Conservation (phyloP, 2,797 vertebrate genomes). For the Dicrostonyx torquatus region DNA sequence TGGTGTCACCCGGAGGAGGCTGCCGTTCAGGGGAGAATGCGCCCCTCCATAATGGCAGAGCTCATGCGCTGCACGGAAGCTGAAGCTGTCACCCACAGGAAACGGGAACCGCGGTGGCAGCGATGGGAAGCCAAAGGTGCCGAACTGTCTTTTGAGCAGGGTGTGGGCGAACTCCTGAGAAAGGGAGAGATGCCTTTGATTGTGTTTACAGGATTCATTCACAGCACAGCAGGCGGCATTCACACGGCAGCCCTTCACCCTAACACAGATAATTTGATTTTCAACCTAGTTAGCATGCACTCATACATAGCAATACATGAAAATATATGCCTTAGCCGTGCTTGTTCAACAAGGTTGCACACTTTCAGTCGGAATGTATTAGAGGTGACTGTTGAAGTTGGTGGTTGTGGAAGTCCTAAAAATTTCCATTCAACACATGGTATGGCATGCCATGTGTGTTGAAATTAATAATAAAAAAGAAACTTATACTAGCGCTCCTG, state of each 20-base stretch:
- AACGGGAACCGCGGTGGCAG: slow-evolving; percentile 83
- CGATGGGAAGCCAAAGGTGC: slow-evolving; percentile 81
- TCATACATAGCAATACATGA: slow-evolving; percentile 89
- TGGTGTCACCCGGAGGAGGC: slow-evolving; percentile 74
- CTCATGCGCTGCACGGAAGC: slow-evolving; percentile 65
- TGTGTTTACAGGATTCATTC: slow-evolving; percentile 93
- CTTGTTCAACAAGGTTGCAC: slow-evolving; percentile 92
- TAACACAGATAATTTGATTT: slow-evolving; percentile 93
- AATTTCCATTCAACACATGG: slow-evolving; percentile 72
- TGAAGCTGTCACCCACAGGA: slow-evolving; percentile 84
- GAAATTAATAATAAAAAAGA: slow-evolving; percentile 72
- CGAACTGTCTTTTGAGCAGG: slow-evolving; percentile 79
- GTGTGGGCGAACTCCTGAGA: slow-evolving; percentile 56
- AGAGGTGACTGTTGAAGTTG: slow-evolving; percentile 84
- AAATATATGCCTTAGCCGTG: slow-evolving; percentile 90
- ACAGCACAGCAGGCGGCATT: slow-evolving; percentile 92
- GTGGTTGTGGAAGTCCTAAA: slow-evolving; percentile 73
- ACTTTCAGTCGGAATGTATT: slow-evolving; percentile 90
- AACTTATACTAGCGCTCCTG: neutral
- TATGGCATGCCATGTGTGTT: neutral
- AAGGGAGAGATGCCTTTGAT: slow-evolving; percentile 82
- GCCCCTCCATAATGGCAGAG: slow-evolving; percentile 72
- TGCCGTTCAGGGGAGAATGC: slow-evolving; percentile 72
- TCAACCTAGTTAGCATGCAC: slow-evolving; percentile 89
- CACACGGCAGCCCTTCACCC: slow-evolving; percentile 89